phyloP scores from a whole-genome alignment of 2,797 vertebrate species.

The Hapalemur alaotrensis region DNA sequence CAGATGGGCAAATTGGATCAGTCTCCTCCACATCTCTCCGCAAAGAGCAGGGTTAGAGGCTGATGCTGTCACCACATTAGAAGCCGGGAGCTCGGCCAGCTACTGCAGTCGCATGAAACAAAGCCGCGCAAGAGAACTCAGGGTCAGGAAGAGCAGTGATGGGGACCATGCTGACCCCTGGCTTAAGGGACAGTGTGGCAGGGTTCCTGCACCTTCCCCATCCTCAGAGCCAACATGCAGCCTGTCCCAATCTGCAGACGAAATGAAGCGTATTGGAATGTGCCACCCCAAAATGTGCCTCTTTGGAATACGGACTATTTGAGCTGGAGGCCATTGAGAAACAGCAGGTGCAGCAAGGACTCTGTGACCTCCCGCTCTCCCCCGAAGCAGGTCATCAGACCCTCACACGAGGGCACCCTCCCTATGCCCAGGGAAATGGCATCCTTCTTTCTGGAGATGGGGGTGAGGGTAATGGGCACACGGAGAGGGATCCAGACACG shows the following conservation, averaged over 20 bases:
- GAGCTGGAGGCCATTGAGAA: neutral
- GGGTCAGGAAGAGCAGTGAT: neutral
- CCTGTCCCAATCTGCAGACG: neutral
- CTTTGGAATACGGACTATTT: neutral
- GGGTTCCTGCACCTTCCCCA: neutral
- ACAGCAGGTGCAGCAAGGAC: neutral
- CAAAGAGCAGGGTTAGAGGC: neutral
- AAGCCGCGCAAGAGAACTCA: neutral
- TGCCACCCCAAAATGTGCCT: too few species aligned
- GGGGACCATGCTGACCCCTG: fast-evolving
- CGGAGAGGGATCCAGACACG: too few species aligned
- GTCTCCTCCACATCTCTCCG: neutral
- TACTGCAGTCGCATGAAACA: fast-evolving
- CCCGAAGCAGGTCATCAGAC: neutral
- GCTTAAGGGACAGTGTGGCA: neutral
- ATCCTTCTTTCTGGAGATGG: neutral
- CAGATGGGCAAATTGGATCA: neutral
- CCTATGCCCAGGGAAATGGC: too few species aligned
- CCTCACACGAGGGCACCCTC: neutral
- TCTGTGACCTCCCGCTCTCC: neutral
- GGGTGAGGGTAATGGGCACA: neutral
- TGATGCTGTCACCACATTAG: neutral
- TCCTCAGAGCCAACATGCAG: neutral
- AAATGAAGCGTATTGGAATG: neutral
- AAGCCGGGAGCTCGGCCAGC: neutral